Conservation (phyloP, 1,140 invertebrate genomes). For the Phymastichus coffea region DNA sequence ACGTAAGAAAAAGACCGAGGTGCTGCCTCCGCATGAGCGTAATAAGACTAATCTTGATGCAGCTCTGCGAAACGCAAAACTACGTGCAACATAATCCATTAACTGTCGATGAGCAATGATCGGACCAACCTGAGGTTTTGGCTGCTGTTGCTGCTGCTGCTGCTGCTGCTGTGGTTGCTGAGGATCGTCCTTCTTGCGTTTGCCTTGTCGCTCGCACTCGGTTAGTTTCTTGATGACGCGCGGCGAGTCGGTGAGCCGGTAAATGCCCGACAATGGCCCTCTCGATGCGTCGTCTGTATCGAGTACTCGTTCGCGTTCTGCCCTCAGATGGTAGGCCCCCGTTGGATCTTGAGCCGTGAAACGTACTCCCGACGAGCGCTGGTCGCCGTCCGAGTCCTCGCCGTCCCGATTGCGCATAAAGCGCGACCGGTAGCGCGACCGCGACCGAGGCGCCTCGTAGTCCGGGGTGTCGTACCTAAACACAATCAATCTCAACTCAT, state of each 20-base stretch:
- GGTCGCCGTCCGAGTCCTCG: conserved; percentile 54
- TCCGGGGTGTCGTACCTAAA: conserved; percentile 52
- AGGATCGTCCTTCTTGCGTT: conserved; percentile 72
- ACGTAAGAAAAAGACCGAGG: conserved; percentile 20
- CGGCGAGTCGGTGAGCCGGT: conserved; percentile 83
- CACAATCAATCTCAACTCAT: too few species aligned
- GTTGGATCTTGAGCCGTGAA: conserved; percentile 39
- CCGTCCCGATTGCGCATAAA: conserved; percentile 60
- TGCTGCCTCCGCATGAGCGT: conserved; percentile 9
- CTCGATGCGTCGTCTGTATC: conserved; percentile 87
- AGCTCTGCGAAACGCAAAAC: not conserved
- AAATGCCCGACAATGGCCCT: conserved; percentile 87
- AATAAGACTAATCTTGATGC: conserved; percentile 12
- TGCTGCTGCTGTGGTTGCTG: conserved; percentile 49
- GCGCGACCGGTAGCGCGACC: conserved; percentile 59
- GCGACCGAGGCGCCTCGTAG: conserved; percentile 52
- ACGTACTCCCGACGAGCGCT: conserved; percentile 34
- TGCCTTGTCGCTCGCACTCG: conserved; percentile 73
- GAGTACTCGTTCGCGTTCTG: conserved; percentile 66
- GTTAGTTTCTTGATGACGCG: conserved; percentile 85
- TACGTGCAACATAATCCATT: not conserved
- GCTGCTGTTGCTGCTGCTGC: conserved; percentile 44
- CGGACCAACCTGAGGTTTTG: conserved; percentile 56
- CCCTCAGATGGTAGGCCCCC: conserved; percentile 51
- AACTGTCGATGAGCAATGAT: too few species aligned